A percentile compares a stretch with the other conserved stretches of the same genome.
phyloP scores from a whole-genome alignment of 2,888 invertebrate genomes.

The Dasysyrphus albostriatus region DNA sequence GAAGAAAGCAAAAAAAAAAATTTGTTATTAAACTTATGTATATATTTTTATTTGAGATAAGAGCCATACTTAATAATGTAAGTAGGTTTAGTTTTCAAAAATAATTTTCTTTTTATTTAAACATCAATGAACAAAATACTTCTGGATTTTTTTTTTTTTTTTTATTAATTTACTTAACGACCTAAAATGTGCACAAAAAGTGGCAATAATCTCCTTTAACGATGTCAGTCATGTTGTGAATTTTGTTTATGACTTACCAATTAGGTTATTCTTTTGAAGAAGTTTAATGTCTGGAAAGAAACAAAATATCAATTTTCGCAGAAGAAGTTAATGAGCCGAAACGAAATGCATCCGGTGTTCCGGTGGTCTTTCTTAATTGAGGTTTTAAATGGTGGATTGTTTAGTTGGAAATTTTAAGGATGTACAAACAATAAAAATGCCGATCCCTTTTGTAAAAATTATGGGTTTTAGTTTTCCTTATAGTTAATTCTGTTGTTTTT shows the following conservation, averaged over 20 bases:
- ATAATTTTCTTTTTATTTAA: too few species aligned
- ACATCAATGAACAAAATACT: background rate
- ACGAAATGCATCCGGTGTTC: slow-evolving; percentile 58
- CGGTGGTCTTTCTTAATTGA: slow-evolving; percentile 44
- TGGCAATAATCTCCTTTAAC: slow-evolving; percentile 15
- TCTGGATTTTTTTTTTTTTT: slow-evolving; percentile 4
- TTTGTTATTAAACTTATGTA: too few species aligned
- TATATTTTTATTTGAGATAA: too few species aligned
- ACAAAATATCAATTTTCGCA: slow-evolving; percentile 45
- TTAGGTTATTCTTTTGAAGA: slow-evolving; percentile 44
- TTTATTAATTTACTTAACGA: slow-evolving; percentile 2
- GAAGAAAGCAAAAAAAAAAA: too few species aligned
- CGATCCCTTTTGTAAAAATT: background rate
- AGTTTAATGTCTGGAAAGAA: slow-evolving; percentile 14
- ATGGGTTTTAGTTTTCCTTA: background rate
- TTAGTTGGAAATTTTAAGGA: slow-evolving; percentile 13
- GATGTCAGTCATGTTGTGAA: slow-evolving; percentile 40
- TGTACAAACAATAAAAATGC: slow-evolving; percentile 6
- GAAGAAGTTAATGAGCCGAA: slow-evolving; percentile 44
- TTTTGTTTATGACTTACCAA: slow-evolving; percentile 50
- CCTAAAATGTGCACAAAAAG: background rate
- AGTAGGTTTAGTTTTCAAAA: too few species aligned
- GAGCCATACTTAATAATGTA: too few species aligned
- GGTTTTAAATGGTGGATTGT: slow-evolving; percentile 26
- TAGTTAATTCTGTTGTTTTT: background rate